A percentile compares a stretch with the other conserved stretches of the same genome.
Evolutionary conservation across 2,113 vertebrate genomes (phyloP).

Genomic region (Sus scrofa): T2T-Sscrofa CM000818.6:116973001-116973500

Average conservation of each 20-base stretch:
- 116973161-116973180: no score
- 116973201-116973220: no score
- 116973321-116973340: neutral
- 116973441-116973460: neutral
- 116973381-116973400: neutral
- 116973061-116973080: no score
- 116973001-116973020: no score
- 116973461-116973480: neutral
- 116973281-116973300: neutral
- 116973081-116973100: no score
- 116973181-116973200: no score
- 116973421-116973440: neutral
- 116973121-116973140: no score
- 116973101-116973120: no score
- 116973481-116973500: neutral
- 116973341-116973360: neutral
- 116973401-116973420: neutral
- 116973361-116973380: neutral
- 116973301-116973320: neutral
- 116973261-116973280: neutral
- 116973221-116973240: no score
- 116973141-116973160: no score
- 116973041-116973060: no score
- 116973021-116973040: no score
- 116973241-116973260: neutral